Evolutionary conservation across 2,797 vertebrate genomes (phyloP).

Genomic region (Staurois parvus): DNA sequence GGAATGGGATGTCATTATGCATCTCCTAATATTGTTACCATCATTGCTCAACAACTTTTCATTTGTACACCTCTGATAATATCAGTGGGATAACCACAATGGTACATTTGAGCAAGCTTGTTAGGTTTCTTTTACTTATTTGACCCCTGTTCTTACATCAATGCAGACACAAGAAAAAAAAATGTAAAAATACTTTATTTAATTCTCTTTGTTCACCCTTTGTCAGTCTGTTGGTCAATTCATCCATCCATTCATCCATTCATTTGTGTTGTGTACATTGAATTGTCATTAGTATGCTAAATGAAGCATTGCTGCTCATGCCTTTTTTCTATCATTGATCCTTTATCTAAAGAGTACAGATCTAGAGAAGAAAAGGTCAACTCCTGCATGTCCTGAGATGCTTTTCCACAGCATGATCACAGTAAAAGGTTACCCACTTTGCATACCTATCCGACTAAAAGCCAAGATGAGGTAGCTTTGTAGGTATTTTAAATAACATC

Average conservation of each 20-base stretch:
- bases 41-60: too few relatives aligned
- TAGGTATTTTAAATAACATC: constrained; percentile 31
- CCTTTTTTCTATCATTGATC: not conserved
- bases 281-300: not conserved
- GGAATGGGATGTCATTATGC: too few relatives aligned
- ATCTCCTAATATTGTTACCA: too few relatives aligned
- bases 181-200: not conserved
- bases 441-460: not conserved
- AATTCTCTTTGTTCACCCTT: not conserved
- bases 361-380: not conserved
- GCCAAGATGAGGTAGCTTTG: not conserved
- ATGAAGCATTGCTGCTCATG: not conserved
- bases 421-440: not conserved
- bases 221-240: not conserved
- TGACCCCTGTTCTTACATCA: not conserved
- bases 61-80: too few relatives aligned
- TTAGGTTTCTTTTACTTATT: not conserved
- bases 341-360: not conserved
- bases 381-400: not conserved
- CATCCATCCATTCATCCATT: not conserved
- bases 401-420: not conserved
- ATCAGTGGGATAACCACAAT: not conserved
- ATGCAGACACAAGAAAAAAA: not conserved
- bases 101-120: not conserved
- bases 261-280: not conserved